Percentiles rank a stretch among this genome's conserved stretches.
Conservation (phyloP, 2,113 vertebrate genomes). For the Camelus bactrianus region DNA sequence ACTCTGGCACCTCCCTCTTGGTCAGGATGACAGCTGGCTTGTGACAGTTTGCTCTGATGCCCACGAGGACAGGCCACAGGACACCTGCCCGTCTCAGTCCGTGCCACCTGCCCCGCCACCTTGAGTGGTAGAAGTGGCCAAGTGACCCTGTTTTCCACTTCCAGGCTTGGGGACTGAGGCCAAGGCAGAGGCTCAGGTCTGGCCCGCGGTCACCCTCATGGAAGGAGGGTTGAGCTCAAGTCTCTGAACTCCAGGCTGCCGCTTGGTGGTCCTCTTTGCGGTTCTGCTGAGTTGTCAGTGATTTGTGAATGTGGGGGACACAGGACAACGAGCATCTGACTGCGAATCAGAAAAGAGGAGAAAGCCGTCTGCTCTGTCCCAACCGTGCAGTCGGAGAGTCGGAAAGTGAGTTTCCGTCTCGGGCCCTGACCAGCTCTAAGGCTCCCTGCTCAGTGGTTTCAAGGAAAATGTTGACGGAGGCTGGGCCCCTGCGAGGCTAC, state of each 20-base stretch:
- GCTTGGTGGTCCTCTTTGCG: not conserved
- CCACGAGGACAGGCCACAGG: not conserved
- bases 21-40: not conserved
- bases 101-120: not conserved
- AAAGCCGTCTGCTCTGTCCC: not conserved
- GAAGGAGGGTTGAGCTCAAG: not conserved
- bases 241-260: not conserved
- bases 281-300: not conserved
- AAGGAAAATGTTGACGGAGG: not conserved
- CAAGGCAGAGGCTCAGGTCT: not conserved
- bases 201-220: accelerated
- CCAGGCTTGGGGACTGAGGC: not conserved
- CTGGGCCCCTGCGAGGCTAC: not conserved
- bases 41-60: not conserved
- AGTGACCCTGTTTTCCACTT: not conserved
- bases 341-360: not conserved
- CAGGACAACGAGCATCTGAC: not conserved
- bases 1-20: not conserved
- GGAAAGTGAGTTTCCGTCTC: not conserved
- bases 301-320: not conserved
- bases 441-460: not conserved
- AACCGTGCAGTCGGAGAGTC: not conserved
- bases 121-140: not conserved
- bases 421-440: not conserved
- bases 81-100: not conserved